Percentiles rank a stretch among this genome's conserved stretches.
phyloP scores from a whole-genome alignment of 2,797 vertebrate species.

The Phalanger gymnotis region DNA sequence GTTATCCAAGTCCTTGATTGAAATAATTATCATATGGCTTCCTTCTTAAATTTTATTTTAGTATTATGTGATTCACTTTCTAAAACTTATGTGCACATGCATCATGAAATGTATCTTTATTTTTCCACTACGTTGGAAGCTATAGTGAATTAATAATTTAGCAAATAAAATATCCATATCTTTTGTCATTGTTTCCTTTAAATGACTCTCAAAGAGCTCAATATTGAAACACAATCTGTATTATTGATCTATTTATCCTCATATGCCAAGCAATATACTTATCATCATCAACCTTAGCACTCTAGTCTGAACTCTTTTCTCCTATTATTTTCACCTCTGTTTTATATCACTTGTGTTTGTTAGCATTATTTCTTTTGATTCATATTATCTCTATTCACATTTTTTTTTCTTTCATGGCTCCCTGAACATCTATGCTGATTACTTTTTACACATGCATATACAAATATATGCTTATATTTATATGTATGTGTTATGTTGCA shows the following conservation, averaged over 20 bases:
- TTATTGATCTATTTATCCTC: conserved; percentile 63
- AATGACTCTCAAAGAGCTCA: conserved; percentile 48
- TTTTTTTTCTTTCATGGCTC: conserved; percentile 23
- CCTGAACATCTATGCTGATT: conserved; percentile 46
- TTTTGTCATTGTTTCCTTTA: conserved; percentile 53
- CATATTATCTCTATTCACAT: conserved; percentile 45
- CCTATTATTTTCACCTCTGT: background rate
- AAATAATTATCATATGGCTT: background rate
- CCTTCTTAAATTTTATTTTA: background rate
- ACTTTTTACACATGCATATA: conserved; percentile 46
- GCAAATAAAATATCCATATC: conserved; percentile 50
- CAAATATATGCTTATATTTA: no score
- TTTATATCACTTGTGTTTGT: conserved; percentile 41
- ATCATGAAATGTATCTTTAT: background rate
- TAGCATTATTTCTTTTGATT: conserved; percentile 19
- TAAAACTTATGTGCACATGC: background rate
- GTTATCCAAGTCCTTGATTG: conserved; percentile 22
- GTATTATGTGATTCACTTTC: background rate
- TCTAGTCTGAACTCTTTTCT: conserved; percentile 53
- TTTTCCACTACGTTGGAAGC: conserved; percentile 4
- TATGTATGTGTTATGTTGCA: no score
- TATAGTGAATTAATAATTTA: conserved; percentile 45
- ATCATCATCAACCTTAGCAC: conserved; percentile 62
- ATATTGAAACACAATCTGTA: conserved; percentile 56
- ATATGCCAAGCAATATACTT: conserved; percentile 60